These are phyloP conservation scores for Diarsia brunnea DNA, from an alignment of 2,888 invertebrate species.

Conservation along the genomic window DNA sequence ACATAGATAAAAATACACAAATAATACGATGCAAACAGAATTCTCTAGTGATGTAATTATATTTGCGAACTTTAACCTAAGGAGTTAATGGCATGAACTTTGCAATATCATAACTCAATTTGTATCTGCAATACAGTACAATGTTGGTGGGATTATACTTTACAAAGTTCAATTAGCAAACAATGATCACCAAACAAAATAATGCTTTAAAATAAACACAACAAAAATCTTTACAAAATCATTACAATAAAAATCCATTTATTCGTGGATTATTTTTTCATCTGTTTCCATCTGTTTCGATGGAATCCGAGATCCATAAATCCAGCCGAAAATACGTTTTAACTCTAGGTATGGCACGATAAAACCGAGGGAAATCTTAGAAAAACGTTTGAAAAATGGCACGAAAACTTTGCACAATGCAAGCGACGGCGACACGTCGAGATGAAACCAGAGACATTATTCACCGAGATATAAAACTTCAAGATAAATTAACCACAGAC, in stretches of 20 bases:
- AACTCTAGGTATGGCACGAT: conserved; percentile 66
- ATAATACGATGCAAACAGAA: conserved; percentile 7
- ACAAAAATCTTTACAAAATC: conserved; percentile 16
- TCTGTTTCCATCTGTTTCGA: no score
- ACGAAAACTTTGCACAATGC: conserved; percentile 71
- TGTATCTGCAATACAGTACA: conserved; percentile 13
- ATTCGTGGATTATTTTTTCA: background rate
- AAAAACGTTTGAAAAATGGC: conserved; percentile 64
- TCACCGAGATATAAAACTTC: conserved; percentile 54
- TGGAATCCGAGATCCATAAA: conserved; percentile 58
- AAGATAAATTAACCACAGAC: conserved; percentile 48
- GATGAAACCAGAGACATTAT: conserved; percentile 56
- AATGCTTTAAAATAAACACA: conserved; percentile 4
- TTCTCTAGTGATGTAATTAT: conserved; percentile 13
- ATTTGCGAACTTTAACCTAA: conserved; percentile 1
- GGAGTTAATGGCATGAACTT: conserved; percentile 33
- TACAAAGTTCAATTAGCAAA: conserved; percentile 38
- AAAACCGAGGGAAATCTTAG: conserved; percentile 61
- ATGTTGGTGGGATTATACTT: conserved; percentile 32
- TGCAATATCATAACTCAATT: conserved; percentile 32
- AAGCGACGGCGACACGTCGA: conserved; percentile 57
- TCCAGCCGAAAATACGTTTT: conserved; percentile 61
- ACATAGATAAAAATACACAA: background rate
- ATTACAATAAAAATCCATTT: conserved; percentile 22
- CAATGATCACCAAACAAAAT: conserved; percentile 22